Base-by-base conservation (phyloP, 2,797 vertebrate species). In the Sebastes hubbsi region DNA sequence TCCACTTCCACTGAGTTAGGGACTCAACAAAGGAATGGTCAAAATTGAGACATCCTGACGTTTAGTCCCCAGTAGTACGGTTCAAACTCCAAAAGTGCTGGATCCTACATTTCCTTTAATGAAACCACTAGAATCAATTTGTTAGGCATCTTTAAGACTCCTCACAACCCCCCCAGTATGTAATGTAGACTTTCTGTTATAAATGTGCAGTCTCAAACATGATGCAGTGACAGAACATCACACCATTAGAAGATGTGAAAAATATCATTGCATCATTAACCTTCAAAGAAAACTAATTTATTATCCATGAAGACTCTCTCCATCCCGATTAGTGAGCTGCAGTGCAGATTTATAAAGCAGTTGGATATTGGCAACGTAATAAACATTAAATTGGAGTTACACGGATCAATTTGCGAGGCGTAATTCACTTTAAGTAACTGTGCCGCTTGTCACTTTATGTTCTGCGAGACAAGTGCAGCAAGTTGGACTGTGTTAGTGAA, bases 401-500 rank as follows among this genome's bases (percentile, higher is more conserved):
- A 52, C 52, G 62, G 73, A 78, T 72, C 58, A 56, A 71, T 80
- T 83, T 78, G 29, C 60, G 29, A 56, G 73, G 38, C 18, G 22
- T 74, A 76, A 76, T 79, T 83, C 78, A 73, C 34, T 63, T 59
- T 65, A 71, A 78, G 69, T 72, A 72, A 72, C 62, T 80, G 64
- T 65, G 13, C 67, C 71, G 30, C 61, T 70, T 81, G 72, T 75
- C 77, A 70, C 72, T 70, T 82, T 55, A 59, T 76, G 73, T 69
- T 81, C 27, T 62, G 46, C 36, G 38, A 73, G 78, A 83, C 80
- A 78, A 80, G 63, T 61, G 83, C 38, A 75, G 32, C 14, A 63
- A 4, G 54, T 66, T 72, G 59, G 62, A 73, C 71, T 6, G 66
- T 71, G 81, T 62, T 59, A 58, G 62, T 27, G 67, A 83, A 80